phyloP scores from a whole-genome alignment of 2,888 invertebrate species.

The Eustalomyia histrio region DNA sequence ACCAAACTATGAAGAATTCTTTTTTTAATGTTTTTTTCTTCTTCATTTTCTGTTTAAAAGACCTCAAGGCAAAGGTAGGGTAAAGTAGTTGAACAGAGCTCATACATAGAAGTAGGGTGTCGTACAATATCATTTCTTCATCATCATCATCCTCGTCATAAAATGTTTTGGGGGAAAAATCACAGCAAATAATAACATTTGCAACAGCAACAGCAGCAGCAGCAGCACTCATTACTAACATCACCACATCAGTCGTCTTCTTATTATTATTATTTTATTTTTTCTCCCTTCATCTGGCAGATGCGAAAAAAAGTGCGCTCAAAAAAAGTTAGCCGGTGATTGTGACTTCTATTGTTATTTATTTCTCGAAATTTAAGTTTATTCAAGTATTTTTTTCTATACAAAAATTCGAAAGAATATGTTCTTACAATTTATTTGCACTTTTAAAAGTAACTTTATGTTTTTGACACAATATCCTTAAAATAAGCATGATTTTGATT shows the following conservation, averaged over 20 bases:
- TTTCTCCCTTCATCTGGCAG: conserved; percentile 36
- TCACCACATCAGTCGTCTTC: conserved; percentile 30
- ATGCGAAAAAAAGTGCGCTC: conserved; percentile 65
- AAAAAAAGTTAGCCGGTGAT: conserved; percentile 57
- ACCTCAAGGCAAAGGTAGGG: conserved; percentile 53
- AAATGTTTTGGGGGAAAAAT: conserved; percentile 56
- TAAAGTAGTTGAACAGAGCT: conserved; percentile 27
- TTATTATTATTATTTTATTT: conserved; percentile 9
- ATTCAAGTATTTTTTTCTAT: conserved; percentile 25
- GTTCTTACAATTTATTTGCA: background rate
- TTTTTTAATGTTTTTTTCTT: conserved; percentile 19
- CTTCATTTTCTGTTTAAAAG: conserved; percentile 13
- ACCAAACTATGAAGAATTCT: conserved; percentile 26
- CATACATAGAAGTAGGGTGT: conserved; percentile 54
- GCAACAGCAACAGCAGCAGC: conserved; percentile 51
- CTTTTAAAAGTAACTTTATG: conserved; percentile 1
- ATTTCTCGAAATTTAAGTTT: background rate
- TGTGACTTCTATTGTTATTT: conserved; percentile 51
- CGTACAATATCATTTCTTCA: conserved; percentile 53
- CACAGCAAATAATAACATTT: conserved; percentile 54
- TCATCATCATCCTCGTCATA: conserved; percentile 33
- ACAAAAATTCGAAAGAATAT: conserved; percentile 23
- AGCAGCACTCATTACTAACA: background rate
- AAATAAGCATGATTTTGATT: background rate
- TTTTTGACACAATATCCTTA: background rate